Conservation (phyloP, 2,113 vertebrate species). For the Sula dactylatra region DNA sequence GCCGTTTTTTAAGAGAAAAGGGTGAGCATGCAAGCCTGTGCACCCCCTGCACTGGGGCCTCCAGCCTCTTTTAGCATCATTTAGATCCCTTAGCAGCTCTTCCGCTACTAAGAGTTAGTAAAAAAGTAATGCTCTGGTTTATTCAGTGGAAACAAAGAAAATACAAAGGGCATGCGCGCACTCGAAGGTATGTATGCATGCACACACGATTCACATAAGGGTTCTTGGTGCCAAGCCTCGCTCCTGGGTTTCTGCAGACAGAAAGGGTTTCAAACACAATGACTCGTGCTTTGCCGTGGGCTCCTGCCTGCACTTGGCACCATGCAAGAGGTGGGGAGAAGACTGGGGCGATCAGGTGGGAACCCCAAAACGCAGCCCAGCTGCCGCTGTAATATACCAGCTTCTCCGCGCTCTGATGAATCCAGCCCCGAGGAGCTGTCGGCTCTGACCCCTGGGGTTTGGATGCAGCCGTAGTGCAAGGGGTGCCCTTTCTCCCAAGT, state of each 20-base stretch:
- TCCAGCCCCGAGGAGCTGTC: background rate
- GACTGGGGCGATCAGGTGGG: rapidly evolving
- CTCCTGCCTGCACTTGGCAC: background rate
- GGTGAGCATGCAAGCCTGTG: background rate
- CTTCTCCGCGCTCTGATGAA: background rate
- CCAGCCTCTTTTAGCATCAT: background rate
- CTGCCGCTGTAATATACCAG: rapidly evolving
- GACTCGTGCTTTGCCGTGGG: background rate
- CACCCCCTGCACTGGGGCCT: background rate
- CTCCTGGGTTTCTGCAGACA: background rate
- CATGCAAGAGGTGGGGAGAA: rapidly evolving
- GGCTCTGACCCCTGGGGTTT: rapidly evolving
- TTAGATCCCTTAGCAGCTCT: background rate
- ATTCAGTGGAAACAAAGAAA: background rate
- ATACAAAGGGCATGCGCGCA: background rate
- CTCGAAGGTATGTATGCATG: background rate
- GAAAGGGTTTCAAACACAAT: background rate
- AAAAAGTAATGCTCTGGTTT: background rate
- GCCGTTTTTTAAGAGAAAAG: background rate
- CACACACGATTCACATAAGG: background rate
- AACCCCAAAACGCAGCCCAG: background rate
- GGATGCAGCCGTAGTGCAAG: background rate
- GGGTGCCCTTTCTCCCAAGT: background rate
- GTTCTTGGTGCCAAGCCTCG: background rate
- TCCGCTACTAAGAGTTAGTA: background rate